Percentiles rank a stretch among this genome's conserved stretches.
Evolutionary conservation across 2,888 invertebrate species (phyloP).

Genomic region (Drosophila acutilabella): DNA sequence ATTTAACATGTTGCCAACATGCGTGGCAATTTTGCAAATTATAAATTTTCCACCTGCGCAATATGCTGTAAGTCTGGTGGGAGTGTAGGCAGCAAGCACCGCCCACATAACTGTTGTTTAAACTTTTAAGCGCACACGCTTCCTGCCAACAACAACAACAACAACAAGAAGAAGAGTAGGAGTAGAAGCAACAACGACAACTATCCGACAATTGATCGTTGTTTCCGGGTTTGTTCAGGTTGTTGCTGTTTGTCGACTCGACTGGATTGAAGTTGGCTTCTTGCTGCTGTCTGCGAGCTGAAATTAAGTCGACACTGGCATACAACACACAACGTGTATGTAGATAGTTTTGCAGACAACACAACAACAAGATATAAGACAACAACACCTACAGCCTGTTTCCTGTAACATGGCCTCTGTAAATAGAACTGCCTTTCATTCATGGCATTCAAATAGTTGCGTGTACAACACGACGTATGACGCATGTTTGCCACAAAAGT

Average conservation of each 20-base stretch:
- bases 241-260: conserved; percentile 27
- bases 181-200: conserved; percentile 43
- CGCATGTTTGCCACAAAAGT: conserved; percentile 35
- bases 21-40: conserved; percentile 82
- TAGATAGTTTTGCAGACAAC: conserved; percentile 28
- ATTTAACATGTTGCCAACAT: conserved; percentile 77
- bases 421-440: conserved; percentile 34
- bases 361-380: conserved; percentile 6
- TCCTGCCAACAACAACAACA: conserved; percentile 45
- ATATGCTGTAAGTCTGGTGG: conserved; percentile 59
- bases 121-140: conserved; percentile 74
- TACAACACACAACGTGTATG: conserved; percentile 27
- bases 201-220: conserved; percentile 78
- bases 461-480: conserved; percentile 50
- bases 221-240: conserved; percentile 59
- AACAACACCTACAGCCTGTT: conserved; percentile 3
- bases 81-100: not conserved
- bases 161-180: conserved; percentile 5
- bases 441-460: conserved; percentile 44
- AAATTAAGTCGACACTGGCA: conserved; percentile 75
- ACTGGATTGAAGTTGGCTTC: conserved; percentile 49
- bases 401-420: conserved; percentile 28
- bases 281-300: conserved; percentile 34
- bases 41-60: conserved; percentile 83
- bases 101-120: conserved; percentile 62